Percentiles rank a stretch among this genome's conserved stretches.
phyloP scores from a whole-genome alignment of 2,113 vertebrate genomes.

The Pimephales promelas region DNA sequence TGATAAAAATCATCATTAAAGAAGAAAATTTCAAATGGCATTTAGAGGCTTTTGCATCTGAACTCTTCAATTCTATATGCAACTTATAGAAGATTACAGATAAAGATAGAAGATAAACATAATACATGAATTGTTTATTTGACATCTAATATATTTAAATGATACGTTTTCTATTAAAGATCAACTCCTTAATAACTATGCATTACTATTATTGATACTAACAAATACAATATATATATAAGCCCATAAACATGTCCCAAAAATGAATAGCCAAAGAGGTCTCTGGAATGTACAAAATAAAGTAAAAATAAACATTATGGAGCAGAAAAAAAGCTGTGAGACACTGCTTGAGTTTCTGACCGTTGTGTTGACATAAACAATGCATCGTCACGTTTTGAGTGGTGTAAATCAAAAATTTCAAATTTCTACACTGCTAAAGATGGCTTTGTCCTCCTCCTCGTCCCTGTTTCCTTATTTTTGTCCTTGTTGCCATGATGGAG shows the following conservation, averaged over 20 bases:
- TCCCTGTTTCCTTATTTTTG: background rate
- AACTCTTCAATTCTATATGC: background rate
- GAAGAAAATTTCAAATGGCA: too few species aligned
- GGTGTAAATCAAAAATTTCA: background rate
- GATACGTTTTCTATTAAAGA: background rate
- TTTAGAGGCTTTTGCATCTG: too few species aligned
- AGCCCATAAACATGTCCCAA: background rate
- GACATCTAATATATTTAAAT: background rate
- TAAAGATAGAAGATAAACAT: too few species aligned
- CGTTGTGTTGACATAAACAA: background rate
- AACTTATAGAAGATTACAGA: background rate
- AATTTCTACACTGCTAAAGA: background rate
- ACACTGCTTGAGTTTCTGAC: background rate
- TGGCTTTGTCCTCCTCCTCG: conserved; percentile 48
- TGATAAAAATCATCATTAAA: too few species aligned
- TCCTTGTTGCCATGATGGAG: conserved; percentile 39
- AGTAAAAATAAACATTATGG: background rate
- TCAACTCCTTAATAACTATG: background rate
- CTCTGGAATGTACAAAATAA: background rate
- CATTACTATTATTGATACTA: background rate
- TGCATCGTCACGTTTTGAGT: background rate
- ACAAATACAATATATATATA: too few species aligned
- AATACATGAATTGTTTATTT: too few species aligned
- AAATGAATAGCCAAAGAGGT: background rate
- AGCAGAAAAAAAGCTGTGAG: background rate